Conservation (phyloP, 2,888 invertebrate genomes). For the Zelleria hepariella region DNA sequence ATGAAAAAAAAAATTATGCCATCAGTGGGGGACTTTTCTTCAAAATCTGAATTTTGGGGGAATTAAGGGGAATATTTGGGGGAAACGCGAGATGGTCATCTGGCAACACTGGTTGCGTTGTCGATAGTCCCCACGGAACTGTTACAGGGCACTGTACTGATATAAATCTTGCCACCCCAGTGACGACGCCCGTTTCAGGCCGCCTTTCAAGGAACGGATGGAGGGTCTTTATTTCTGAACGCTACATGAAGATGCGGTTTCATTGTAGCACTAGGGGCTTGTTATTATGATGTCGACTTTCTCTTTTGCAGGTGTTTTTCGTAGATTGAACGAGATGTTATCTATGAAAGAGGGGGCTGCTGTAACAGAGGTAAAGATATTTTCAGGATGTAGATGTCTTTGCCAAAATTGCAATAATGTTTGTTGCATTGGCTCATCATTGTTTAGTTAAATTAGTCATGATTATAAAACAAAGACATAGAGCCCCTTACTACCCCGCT, state of each 20-base stretch:
- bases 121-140: conserved; percentile 54
- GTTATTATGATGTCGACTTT: background rate
- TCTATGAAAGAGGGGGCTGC: background rate
- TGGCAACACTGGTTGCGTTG: no score
- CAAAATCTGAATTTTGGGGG: no score
- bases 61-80: no score
- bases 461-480: no score
- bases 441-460: no score
- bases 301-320: background rate
- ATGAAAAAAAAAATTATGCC: no score
- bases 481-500: no score
- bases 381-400: background rate
- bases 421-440: no score
- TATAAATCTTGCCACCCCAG: conserved; percentile 66
- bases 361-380: background rate
- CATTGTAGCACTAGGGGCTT: conserved; percentile 25
- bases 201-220: conserved; percentile 55
- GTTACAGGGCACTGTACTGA: conserved; percentile 59
- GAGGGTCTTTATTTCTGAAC: conserved; percentile 65
- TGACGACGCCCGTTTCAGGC: conserved; percentile 39
- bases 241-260: conserved; percentile 42
- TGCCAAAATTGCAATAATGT: no score
- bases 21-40: no score
- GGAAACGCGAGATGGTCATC: background rate
- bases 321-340: background rate